A percentile compares a stretch with the other conserved stretches of the same genome.
These are phyloP conservation scores for Mixornis gularis DNA, from an alignment of 2,113 vertebrate genomes.

Conservation along the genomic window DNA sequence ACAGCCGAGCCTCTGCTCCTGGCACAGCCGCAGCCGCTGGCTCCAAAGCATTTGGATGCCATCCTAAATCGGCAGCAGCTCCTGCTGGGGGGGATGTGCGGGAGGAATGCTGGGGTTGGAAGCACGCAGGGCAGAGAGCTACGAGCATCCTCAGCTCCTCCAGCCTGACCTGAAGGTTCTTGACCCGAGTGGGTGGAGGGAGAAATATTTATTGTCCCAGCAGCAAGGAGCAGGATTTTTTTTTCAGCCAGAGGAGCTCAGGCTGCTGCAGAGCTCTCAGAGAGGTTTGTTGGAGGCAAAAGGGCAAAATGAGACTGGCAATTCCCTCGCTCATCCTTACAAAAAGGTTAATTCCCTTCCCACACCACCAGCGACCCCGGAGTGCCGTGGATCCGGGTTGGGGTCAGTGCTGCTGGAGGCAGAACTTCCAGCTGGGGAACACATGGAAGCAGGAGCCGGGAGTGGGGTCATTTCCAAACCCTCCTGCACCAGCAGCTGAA, in stretches of 20 bases:
- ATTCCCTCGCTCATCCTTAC: background rate
- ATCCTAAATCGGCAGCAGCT: background rate
- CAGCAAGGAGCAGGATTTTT: background rate
- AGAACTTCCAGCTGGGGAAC: background rate
- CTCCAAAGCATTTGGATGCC: background rate
- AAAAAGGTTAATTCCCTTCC: background rate
- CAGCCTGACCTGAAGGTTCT: background rate
- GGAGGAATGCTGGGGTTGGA: background rate
- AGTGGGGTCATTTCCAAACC: background rate
- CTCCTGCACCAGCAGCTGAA: background rate
- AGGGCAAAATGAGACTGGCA: background rate
- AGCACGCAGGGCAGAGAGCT: background rate
- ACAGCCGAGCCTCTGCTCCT: background rate
- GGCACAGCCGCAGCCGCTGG: background rate
- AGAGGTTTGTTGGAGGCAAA: background rate
- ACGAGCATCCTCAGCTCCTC: background rate
- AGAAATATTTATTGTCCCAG: background rate
- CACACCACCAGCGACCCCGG: background rate
- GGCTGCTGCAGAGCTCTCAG: background rate
- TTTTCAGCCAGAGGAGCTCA: background rate
- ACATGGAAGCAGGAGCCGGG: background rate
- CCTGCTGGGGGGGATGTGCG: fast-evolving
- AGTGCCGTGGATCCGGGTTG: fast-evolving
- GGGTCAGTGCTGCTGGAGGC: background rate
- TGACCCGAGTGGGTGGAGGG: background rate